A percentile compares a stretch with the other conserved stretches of the same genome.
phyloP scores from a whole-genome alignment of 2,888 invertebrate species.

The Antitype chi region DNA sequence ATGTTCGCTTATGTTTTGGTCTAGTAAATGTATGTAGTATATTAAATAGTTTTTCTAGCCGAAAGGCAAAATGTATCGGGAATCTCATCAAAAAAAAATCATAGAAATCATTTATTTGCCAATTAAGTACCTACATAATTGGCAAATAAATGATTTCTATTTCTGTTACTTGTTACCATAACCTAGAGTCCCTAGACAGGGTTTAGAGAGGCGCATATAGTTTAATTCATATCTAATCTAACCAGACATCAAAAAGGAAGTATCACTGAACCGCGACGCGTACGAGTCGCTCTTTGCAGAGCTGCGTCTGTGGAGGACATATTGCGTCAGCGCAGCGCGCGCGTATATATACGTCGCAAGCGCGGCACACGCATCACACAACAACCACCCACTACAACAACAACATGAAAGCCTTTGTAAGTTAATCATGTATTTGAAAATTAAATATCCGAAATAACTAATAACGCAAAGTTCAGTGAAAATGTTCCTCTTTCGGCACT shows the following conservation, averaged over 20 bases:
- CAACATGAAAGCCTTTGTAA: conserved; percentile 62
- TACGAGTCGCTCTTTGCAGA: not conserved
- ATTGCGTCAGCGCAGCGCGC: conserved; percentile 24
- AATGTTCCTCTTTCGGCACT: not conserved
- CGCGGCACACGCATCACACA: conserved; percentile 31
- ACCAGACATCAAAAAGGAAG: conserved; percentile 5
- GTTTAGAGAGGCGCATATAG: not conserved
- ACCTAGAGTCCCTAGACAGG: not conserved
- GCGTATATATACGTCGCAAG: conserved; percentile 40
- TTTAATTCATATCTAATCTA: not conserved
- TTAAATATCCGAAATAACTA: not conserved
- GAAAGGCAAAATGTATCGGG: too few species aligned
- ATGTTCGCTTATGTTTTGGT: too few species aligned
- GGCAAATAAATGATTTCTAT: too few species aligned
- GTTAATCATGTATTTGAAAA: not conserved
- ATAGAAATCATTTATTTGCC: too few species aligned
- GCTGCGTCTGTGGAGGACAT: conserved; percentile 30
- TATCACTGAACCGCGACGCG: not conserved
- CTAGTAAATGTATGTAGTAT: too few species aligned
- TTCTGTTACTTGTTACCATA: too few species aligned
- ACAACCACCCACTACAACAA: conserved; percentile 25
- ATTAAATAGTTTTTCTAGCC: too few species aligned
- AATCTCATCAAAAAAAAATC: too few species aligned
- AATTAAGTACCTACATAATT: too few species aligned
- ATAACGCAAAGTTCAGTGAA: not conserved